Evolutionary conservation across 2,888 invertebrate species (phyloP), one percentile per base, ranked within the genome.

Genomic region (Caenorhabditis angaria): DNA sequence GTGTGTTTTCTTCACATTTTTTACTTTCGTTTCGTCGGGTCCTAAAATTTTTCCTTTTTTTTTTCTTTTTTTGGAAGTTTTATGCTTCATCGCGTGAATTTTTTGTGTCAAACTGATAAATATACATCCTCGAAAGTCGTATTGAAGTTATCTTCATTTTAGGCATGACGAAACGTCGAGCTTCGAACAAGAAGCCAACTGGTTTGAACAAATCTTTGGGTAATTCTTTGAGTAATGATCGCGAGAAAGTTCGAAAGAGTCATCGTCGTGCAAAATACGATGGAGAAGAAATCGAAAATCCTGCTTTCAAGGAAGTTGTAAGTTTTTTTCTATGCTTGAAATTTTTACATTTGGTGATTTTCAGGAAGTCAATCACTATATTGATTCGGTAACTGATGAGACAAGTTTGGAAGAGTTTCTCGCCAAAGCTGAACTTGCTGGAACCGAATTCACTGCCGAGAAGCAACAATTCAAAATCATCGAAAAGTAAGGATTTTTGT

Each of bases 401-500:
- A 82, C 82, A 5, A 81, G 79, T 59, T 68, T 97, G 71, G 94
- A 97, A 89, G 97, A 97, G 86, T 97, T 99, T 88, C 90, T 99
- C 3, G 93, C 94, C 0, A 97, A 94, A 0, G 97, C 97, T 0
- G 93, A 96, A 88, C 89, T 99, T 67, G 96, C 97, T 0, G 94
- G 94, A 48, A 93, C 93, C 0, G 95, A 97, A 88, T 99, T 97
- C 88, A 92, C 88, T 18, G 89, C 90, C 82, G 90, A 91, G 85
- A 81, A 83, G 62, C 73, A 83, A 53, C 78, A 81, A 47, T 76
- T 83, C 57, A 81, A 79, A 48, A 77, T 85, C 55, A 71, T 85
- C 57, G 76, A 81, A 56, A 82, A 81, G 85, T 83, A 65, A 65
- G 77, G n/a, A 56, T 14, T n/a, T 51, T 24, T 18, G 8, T 24